Evolutionary conservation across 53 echinoderm and acorn worm genomes (phyloP), one percentile per base, ranked within the genome.

Genomic region (Luidia sarsii): DNA sequence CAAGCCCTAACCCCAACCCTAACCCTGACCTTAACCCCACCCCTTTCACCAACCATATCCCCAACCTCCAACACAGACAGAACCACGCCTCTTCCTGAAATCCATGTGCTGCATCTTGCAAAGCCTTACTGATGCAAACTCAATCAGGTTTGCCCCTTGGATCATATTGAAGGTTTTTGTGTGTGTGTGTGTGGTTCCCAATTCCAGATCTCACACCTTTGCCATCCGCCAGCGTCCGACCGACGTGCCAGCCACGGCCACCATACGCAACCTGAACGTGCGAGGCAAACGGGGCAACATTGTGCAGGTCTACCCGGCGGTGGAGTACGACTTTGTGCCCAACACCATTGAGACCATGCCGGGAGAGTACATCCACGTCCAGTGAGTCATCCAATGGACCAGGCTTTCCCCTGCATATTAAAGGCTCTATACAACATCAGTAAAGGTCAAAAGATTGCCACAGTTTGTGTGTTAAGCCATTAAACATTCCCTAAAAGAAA

Each of bases 221-320:
- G 95, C 92, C 30, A 80, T 95, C 18, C 89, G 95, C 27, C 16
- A 77, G 46, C 67, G 75, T 9, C 88, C 90, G 14, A 63, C 85
- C 3, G 73, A 70, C 18, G 66, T 65, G 6, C 38, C 57, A 24
- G 31, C 18, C 0, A 43, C 52, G 21, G 87, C 87, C 57, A 90
- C 65, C 49, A 93, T 96, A n/a, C 81, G 57, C 60, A 96, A 96
- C 80, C 38, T 96, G 57, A 96, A 96, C 70, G 97, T 96, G 31
- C 67, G 97, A n/a, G 97, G 97, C 2, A 96, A 96, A 65, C 66
- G 97, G 45, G 97, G 97, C 9, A 96, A 96, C 79, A 96, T 96
- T 48, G 97, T 96, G 2, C 97, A 96, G 77, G 93, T 93, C 0
- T 96, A 90, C 67, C 97, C 97, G 2, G 90, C 87, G 10, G 93